These are phyloP conservation scores for Coryphaenoides rupestris DNA, from an alignment of 2,113 vertebrate genomes.

Conservation along the genomic window DNA sequence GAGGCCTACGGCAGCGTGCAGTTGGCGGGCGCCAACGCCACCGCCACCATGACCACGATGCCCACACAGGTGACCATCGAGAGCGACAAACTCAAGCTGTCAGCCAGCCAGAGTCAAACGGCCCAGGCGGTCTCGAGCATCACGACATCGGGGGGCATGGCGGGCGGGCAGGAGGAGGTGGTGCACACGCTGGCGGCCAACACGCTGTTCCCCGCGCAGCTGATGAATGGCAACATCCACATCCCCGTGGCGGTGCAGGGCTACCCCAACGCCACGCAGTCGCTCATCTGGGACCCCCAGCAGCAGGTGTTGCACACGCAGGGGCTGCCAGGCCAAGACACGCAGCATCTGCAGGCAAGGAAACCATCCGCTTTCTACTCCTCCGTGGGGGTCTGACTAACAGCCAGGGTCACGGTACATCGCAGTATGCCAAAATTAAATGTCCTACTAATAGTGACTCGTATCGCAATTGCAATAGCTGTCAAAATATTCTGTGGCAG, in stretches of 20 bases:
- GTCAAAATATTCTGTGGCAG: no score
- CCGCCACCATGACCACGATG: conserved; percentile 62
- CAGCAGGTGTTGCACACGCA: conserved; percentile 70
- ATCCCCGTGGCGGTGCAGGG: conserved; percentile 98
- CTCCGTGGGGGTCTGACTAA: no score
- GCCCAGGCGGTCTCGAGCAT: conserved; percentile 68
- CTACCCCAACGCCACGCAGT: conserved; percentile 89
- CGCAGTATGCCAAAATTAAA: no score
- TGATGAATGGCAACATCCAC: conserved; percentile 99
- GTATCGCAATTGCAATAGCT: no score
- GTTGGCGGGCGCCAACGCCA: conserved; percentile 72
- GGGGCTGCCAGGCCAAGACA: conserved; percentile 74
- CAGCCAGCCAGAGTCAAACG: conserved; percentile 57
- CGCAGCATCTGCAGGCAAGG: conserved; percentile 78
- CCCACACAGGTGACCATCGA: conserved; percentile 77
- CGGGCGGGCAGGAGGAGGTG: conserved; percentile 90
- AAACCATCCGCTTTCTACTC: no score
- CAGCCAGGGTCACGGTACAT: no score
- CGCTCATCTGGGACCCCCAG: conserved; percentile 96
- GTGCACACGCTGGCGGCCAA: conserved; percentile 84
- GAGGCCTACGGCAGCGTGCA: conserved; percentile 97
- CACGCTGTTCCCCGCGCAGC: conserved; percentile 90
- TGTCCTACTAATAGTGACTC: no score
- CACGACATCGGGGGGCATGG: conserved; percentile 72
- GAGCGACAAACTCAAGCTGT: conserved; percentile 74